Evolutionary conservation across 2,113 vertebrate genomes (phyloP).

Genomic region (Gavialis gangeticus): DNA sequence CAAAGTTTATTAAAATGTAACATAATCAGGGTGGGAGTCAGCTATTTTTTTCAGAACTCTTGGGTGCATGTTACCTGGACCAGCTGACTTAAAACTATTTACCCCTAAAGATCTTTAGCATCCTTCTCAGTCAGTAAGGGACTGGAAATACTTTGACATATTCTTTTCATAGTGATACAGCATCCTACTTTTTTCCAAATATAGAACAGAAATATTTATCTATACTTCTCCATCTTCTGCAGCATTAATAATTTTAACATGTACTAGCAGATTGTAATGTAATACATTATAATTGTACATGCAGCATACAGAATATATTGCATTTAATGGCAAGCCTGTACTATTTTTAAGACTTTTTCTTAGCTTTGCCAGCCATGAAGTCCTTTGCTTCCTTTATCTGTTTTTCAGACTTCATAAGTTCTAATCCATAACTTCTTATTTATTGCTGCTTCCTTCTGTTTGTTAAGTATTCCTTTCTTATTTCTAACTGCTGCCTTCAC

Average conservation of each 20-base stretch:
- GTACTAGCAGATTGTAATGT: not conserved
- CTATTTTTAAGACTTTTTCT: too few species aligned
- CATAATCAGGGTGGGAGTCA: not conserved
- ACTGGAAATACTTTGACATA: not conserved
- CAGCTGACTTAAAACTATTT: slow-evolving; percentile 9
- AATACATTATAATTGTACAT: too few species aligned
- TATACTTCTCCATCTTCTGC: too few species aligned
- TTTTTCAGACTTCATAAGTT: not conserved
- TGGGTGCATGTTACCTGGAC: too few species aligned
- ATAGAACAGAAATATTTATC: not conserved
- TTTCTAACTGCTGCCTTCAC: not conserved
- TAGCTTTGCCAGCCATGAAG: not conserved
- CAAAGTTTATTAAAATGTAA: not conserved
- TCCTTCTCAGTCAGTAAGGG: not conserved
- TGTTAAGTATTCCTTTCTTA: not conserved
- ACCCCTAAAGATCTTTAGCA: not conserved
- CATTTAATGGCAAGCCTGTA: too few species aligned
- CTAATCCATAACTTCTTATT: not conserved
- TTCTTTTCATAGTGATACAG: not conserved
- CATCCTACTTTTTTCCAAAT: not conserved
- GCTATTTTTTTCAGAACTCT: not conserved
- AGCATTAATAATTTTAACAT: not conserved
- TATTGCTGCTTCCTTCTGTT: not conserved
- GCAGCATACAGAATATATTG: too few species aligned
- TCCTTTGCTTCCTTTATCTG: not conserved